phyloP scores from a whole-genome alignment of 1,140 invertebrate genomes.

The Drosophila aff. region DNA sequence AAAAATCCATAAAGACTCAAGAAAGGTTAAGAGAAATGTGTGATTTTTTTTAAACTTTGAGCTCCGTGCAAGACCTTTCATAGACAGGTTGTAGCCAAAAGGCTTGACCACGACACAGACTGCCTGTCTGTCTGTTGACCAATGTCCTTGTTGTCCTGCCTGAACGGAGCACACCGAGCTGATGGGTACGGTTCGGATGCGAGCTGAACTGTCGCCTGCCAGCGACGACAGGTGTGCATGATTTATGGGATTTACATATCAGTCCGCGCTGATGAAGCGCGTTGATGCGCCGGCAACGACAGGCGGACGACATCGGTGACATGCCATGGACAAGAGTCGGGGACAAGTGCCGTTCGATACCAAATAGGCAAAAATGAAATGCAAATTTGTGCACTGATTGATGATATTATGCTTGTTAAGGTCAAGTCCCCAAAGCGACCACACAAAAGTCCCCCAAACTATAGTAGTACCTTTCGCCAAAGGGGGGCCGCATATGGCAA shows the following conservation, averaged over 20 bases:
- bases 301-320: conserved; percentile 45
- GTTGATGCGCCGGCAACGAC: conserved; percentile 75
- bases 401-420: conserved; percentile 66
- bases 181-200: conserved; percentile 13
- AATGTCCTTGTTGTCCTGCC: conserved; percentile 43
- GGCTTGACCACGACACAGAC: conserved; percentile 55
- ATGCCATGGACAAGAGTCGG: conserved; percentile 8
- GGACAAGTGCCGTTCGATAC: conserved; percentile 12
- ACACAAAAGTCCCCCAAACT: not conserved
- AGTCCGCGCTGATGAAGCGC: conserved; percentile 75
- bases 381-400: conserved; percentile 81
- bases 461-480: no score
- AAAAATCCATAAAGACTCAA: not conserved
- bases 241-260: conserved; percentile 83
- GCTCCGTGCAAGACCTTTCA: not conserved
- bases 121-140: conserved; percentile 29
- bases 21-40: not conserved
- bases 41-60: not conserved
- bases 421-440: conserved; percentile 8
- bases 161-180: conserved; percentile 28
- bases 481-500: conserved; percentile 8
- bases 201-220: conserved; percentile 56
- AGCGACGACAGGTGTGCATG: conserved; percentile 81
- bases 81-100: conserved; percentile 3
- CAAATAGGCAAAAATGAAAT: conserved; percentile 61